Base-by-base conservation (phyloP, 2,797 vertebrate species). In the Melanotaenia boesemani region DNA sequence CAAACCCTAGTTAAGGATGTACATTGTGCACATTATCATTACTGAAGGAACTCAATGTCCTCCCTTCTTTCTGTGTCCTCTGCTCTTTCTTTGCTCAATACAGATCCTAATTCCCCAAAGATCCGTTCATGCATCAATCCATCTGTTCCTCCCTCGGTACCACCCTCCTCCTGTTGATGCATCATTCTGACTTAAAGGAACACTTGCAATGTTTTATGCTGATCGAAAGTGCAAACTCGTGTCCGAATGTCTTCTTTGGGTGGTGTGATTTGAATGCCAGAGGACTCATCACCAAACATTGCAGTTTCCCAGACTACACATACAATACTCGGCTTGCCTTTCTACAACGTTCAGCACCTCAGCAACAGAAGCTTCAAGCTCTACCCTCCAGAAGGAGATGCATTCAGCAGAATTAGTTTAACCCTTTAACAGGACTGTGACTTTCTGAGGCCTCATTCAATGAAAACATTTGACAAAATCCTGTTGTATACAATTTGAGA, bases 51-150 rank as follows among this genome's bases (percentile, higher is more conserved):
- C 67, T 78, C 37, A 6, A 7, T 70, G 79, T 84, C 79, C 73
- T 62, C 56, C 16, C 65, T 70, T n/a, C 41, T 60, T 56, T 52
- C 16, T 48, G 55, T 9, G 44, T 41, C 24, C 37, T 68, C 58
- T 63, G 30, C 77, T 63, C 66, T 75, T 57, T 72, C 18, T 70
- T 63, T 63, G 22, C 41, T 66, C 59, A 63, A 56, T 80, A 65
- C 70, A 84, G 83, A 78, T 67, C 46, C 16, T 55, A 62, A 71
- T 69, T 74, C 67, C 65, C 73, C 39, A 18, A 37, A 72, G 65
- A 70, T 70, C 60, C 61, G 50, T 55, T 69, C 62, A 71, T 80
- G 67, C 67, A 82, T 78, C 69, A 56, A 67, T 78, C 68, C 74
- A 70, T 84, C 74, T 56, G 30, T 68, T 78, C 37, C 64, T 78